These are phyloP conservation scores for Lepus americanus DNA, from an alignment of 2,113 vertebrate genomes.

Conservation along the genomic window DNA sequence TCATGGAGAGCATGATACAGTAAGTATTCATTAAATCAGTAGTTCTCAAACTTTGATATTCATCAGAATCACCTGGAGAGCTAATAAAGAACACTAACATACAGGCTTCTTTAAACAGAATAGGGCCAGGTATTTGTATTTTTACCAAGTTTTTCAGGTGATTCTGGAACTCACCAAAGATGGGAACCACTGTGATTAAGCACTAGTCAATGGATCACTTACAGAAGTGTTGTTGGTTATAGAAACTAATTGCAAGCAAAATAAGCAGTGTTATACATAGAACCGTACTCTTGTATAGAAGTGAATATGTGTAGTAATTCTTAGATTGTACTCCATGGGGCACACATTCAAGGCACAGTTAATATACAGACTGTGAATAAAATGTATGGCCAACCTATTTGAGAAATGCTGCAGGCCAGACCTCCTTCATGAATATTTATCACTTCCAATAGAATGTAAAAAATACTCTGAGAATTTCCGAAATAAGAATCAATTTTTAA, in stretches of 20 bases:
- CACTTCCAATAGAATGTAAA: not conserved
- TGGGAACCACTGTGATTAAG: not conserved
- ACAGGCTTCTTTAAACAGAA: not conserved
- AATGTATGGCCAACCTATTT: not conserved
- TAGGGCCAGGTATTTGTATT: not conserved
- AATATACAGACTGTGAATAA: slow-evolving; percentile 27
- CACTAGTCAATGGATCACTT: not conserved
- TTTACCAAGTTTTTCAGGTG: not conserved
- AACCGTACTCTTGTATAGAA: not conserved
- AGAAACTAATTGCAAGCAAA: not conserved
- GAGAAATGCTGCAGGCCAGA: slow-evolving; percentile 17
- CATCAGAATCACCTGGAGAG: not conserved
- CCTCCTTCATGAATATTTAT: slow-evolving; percentile 39
- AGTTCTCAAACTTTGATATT: not conserved
- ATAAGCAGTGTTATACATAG: not conserved
- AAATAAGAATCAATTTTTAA: slow-evolving; percentile 43
- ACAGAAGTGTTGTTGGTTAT: not conserved
- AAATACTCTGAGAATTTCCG: slow-evolving; percentile 24
- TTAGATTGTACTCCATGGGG: not conserved
- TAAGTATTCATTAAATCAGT: not conserved
- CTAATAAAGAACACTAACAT: not conserved
- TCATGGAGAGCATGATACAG: not conserved
- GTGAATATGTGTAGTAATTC: not conserved
- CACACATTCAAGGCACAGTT: slow-evolving; percentile 24
- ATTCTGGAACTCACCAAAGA: not conserved